phyloP scores from a whole-genome alignment of 2,888 invertebrate genomes.

The Hesperia comma region DNA sequence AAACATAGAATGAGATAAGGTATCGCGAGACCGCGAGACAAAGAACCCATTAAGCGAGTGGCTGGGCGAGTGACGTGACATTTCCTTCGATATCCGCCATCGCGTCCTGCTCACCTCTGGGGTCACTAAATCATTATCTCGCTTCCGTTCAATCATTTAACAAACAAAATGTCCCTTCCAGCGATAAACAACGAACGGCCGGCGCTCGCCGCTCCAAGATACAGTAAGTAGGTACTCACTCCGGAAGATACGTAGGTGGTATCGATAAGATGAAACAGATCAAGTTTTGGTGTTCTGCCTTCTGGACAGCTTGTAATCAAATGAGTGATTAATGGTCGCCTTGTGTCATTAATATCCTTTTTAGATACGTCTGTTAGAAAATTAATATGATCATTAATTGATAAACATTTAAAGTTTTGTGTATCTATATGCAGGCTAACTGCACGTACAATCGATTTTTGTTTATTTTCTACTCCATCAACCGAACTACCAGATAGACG shows the following conservation, averaged over 20 bases:
- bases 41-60: slow-evolving; percentile 78
- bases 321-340: slow-evolving; percentile 23
- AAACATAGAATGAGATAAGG: slow-evolving; percentile 59
- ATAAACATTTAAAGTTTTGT: no score
- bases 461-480: no score
- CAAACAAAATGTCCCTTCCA: slow-evolving; percentile 40
- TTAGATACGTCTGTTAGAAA: neutral
- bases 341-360: slow-evolving; percentile 1
- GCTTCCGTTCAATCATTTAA: slow-evolving; percentile 64
- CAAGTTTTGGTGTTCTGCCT: slow-evolving; percentile 20
- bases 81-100: slow-evolving; percentile 79
- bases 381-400: neutral
- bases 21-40: slow-evolving; percentile 79
- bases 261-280: slow-evolving; percentile 30
- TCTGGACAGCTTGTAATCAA: slow-evolving; percentile 13
- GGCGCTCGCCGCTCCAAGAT: slow-evolving; percentile 37
- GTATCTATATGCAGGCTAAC: no score
- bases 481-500: no score
- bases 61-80: slow-evolving; percentile 75
- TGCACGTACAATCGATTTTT: no score
- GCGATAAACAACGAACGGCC: slow-evolving; percentile 37
- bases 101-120: slow-evolving; percentile 71
- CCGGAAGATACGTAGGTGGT: slow-evolving; percentile 32
- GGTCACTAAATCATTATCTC: slow-evolving; percentile 79
- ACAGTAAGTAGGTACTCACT: slow-evolving; percentile 34